Evolutionary conservation across 2,797 vertebrate genomes (phyloP), one percentile per base, ranked within the genome.

Genomic region (Sebastes taczanowskii): DNA sequence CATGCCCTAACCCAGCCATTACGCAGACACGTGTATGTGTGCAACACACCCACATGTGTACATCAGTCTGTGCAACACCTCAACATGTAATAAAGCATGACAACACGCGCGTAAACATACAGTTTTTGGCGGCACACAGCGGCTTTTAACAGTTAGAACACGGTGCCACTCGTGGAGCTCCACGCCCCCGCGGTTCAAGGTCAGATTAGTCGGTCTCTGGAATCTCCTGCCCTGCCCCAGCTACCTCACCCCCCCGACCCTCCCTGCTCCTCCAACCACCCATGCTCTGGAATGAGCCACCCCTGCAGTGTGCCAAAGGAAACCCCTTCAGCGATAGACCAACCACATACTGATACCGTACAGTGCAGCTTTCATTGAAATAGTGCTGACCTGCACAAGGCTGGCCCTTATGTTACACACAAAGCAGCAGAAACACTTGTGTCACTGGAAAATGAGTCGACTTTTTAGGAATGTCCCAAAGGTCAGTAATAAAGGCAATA

Each of bases 161-260:
- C 1, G 18, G 81, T 60, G 73, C 53, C 78, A 80, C 69, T 56
- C 69, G 32, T 42, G 7, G 35, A 80, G 78, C 52, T 82, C 74
- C 55, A 62, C 72, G 0, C 71, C 53, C 42, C 83, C 4, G 6
- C 22, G 18, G 88, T 86, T 92, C 81, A 89, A 92, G 91, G 87
- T 89, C 87, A 86, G 82, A 86, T 73, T 75, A 72, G 67, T 56
- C 29, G 1, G 27, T 75, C 82, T 88, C 46, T 76, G 86, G 76
- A 91, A 89, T 91, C 81, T 42, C 18, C 67, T 80, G 74, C 62
- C 74, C 60, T 11, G 7, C 63, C 83, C 78, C 74, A 82, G 52
- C 75, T 62, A 53, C 42, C 53, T 30, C 76, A 75, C 62, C 61
- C 71, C 22, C 64, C 42, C 16, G 71, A 76, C 74, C 78, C 70